Percentiles rank a stretch among this genome's conserved stretches.
Conservation (phyloP, 2,888 invertebrate genomes). For the Drosophila algonquin region DNA sequence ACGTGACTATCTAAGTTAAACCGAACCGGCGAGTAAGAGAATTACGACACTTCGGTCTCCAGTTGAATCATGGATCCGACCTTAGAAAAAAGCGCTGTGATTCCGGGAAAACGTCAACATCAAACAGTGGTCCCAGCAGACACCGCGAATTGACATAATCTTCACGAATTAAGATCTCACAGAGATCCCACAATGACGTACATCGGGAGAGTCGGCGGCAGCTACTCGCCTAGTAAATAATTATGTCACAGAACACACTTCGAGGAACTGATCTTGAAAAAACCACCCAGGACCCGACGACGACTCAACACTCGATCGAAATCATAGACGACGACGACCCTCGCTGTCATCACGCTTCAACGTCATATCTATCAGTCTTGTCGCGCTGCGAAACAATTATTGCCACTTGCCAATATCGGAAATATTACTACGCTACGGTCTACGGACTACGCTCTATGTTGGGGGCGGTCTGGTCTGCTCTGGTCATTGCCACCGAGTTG, state of each 20-base stretch:
- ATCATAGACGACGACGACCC: constrained; percentile 17
- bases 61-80: constrained; percentile 45
- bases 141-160: constrained; percentile 24
- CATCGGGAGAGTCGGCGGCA: neutral
- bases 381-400: neutral
- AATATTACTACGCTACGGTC: constrained; percentile 9
- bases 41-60: constrained; percentile 50
- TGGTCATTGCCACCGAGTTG: constrained; percentile 11
- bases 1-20: constrained; percentile 29
- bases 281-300: constrained; percentile 5
- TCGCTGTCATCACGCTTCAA: constrained; percentile 1
- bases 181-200: neutral
- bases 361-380: neutral
- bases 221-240: constrained; percentile 4
- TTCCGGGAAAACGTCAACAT: neutral
- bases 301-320: constrained; percentile 19
- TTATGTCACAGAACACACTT: constrained; percentile 36
- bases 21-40: constrained; percentile 38
- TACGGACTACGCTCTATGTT: neutral
- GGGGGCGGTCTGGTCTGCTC: neutral
- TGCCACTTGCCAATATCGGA: constrained; percentile 1
- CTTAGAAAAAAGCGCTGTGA: constrained; percentile 25
- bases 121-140: neutral
- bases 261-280: constrained; percentile 29
- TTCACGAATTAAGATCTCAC: neutral